Evolutionary conservation across 2,113 vertebrate species (phyloP).

Genomic region (Apeltes quadracus): DNA sequence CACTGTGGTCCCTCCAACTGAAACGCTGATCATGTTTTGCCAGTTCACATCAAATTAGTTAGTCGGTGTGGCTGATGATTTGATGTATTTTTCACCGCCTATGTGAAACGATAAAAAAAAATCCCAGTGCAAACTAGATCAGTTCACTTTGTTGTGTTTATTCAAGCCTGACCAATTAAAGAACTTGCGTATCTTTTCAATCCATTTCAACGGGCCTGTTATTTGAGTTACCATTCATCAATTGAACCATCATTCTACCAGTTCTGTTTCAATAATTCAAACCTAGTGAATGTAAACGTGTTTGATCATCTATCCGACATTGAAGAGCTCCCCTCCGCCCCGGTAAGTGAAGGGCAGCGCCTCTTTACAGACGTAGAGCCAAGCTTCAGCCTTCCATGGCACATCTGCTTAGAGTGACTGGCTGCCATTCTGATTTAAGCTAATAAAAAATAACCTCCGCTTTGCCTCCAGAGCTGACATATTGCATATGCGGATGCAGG

Average conservation of each 20-base stretch:
- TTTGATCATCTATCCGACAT: constrained; percentile 38
- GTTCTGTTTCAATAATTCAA: background rate
- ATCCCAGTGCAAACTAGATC: background rate
- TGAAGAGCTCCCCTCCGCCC: constrained; percentile 28
- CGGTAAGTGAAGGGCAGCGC: constrained; percentile 23
- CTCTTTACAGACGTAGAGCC: constrained; percentile 55
- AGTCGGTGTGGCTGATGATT: background rate
- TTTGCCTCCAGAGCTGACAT: constrained; percentile 70
- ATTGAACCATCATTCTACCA: constrained; percentile 2
- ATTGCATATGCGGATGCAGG: constrained; percentile 66
- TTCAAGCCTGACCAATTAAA: constrained; percentile 4
- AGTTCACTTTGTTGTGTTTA: background rate
- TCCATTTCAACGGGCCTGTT: background rate
- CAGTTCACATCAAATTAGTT: background rate
- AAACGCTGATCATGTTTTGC: background rate
- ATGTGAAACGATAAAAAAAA: background rate
- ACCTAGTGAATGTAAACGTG: constrained; percentile 3
- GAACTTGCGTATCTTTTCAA: background rate
- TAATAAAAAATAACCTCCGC: constrained; percentile 77
- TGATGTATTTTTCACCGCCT: background rate
- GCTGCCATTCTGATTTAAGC: constrained; percentile 70
- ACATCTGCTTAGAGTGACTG: constrained; percentile 66
- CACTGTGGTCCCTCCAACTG: background rate
- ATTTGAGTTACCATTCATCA: background rate
- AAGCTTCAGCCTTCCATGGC: constrained; percentile 47